Evolutionary conservation across 2,888 invertebrate genomes (phyloP), one percentile per base, ranked within the genome.

Genomic region (Isoperla grammatica): DNA sequence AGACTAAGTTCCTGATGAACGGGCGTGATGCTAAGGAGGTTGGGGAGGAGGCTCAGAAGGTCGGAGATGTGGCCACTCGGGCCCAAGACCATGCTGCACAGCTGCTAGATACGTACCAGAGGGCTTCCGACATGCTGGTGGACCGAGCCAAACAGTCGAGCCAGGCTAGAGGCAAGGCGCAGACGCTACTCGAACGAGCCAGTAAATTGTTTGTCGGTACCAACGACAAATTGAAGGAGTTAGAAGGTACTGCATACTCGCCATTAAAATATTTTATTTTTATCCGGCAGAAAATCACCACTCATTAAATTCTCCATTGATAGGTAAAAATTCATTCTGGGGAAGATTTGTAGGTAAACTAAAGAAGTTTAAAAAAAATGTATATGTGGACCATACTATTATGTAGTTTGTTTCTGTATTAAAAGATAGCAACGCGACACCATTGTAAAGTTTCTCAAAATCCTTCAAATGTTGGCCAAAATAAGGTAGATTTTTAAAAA

Each of bases 11-110:
- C 63, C 81, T 88, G 2, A 87, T 86, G 72, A 95, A 94, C 71
- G 87, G 89, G 68, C 82, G 86, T 59, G 87, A 88, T 59, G 88
- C 95, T 6, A 83, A 86, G 66, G 87, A 88, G 71, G 91, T 95
- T 1, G 85, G 86, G 70, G 82, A 85, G 64, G 88, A 88, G 72
- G 87, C 88, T 0, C 80, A 81, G 56, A 82, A 83, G 64, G 90
- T 94, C 2, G 82, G 84, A 1, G 81, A 81, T 50, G 84, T 87
- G 56, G 87, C 91, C 0, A 83, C 83, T 61, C 81, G 78, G 35
- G 88, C 90, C 0, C 82, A 84, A 62, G 81, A 82, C 56, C 81
- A 85, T 66, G 83, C 85, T 4, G 75, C 79, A 57, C 75, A 77
- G 62, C 73, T 94, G 22, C 82, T 87, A 60, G 77, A 78, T 60